Percentiles rank a stretch among this genome's conserved stretches.
These are phyloP conservation scores for Strigamia maritima DNA, from an alignment of 2,888 invertebrate species.

Conservation along the genomic window DNA sequence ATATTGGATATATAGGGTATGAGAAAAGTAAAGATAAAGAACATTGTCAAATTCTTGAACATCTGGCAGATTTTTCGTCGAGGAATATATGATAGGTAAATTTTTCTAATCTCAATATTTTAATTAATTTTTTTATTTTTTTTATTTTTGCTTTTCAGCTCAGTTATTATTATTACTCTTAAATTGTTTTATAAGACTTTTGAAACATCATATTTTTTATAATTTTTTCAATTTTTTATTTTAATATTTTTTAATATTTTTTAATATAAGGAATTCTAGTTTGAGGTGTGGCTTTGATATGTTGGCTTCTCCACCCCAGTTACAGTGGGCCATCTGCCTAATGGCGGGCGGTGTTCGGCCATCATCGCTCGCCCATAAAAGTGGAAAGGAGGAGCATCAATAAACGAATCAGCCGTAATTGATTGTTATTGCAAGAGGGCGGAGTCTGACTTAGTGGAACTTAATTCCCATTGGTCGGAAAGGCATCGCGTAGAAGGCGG, in stretches of 20 bases:
- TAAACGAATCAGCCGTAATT: slow-evolving; percentile 34
- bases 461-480: not conserved
- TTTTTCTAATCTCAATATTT: no score
- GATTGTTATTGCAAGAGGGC: slow-evolving; percentile 25
- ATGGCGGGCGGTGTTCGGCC: slow-evolving; percentile 26
- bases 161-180: no score
- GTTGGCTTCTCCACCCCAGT: not conserved
- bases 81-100: not conserved
- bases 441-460: not conserved
- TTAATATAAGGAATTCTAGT: not conserved
- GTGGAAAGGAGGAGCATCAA: slow-evolving; percentile 22
- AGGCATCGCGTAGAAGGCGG: not conserved
- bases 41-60: not conserved
- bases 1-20: not conserved
- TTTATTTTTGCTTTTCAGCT: no score
- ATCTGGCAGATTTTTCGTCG: not conserved
- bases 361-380: slow-evolving; percentile 25
- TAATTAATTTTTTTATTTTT: no score
- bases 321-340: slow-evolving; percentile 1
- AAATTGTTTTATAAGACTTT: no score
- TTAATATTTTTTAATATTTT: not conserved
- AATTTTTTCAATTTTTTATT: not conserved
- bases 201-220: no score
- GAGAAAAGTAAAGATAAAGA: not conserved
- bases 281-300: not conserved